Evolutionary conservation across 2,797 vertebrate species (phyloP).

Genomic region (Acrossocheilus fasciatus): DNA sequence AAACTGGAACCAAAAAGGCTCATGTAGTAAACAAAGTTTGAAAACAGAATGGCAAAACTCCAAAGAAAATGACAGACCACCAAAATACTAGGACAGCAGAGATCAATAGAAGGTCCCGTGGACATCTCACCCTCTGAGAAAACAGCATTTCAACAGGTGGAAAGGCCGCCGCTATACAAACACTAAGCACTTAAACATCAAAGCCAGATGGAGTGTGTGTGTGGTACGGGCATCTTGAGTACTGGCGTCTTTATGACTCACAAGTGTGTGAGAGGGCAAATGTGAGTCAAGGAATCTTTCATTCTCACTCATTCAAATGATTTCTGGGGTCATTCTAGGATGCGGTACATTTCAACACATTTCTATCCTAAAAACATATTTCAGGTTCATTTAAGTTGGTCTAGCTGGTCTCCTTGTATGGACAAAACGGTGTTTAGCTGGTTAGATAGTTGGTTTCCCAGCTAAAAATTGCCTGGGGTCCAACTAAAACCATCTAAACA

Average conservation of each 20-base stretch:
- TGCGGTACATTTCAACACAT: not conserved
- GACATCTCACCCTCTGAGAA: constrained; percentile 23
- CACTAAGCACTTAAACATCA: constrained; percentile 38
- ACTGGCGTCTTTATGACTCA: constrained; percentile 29
- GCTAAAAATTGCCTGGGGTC: not conserved
- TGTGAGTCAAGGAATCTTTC: constrained; percentile 1
- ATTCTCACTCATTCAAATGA: not conserved
- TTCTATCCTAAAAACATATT: not conserved
- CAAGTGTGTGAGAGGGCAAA: constrained; percentile 5
- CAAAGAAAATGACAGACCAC: not conserved
- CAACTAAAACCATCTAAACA: not conserved
- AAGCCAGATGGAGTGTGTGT: constrained; percentile 28
- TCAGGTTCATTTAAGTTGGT: not conserved
- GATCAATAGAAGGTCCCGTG: constrained; percentile 27
- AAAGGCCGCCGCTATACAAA: constrained; percentile 5
- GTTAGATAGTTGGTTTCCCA: not conserved
- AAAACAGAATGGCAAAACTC: constrained; percentile 11
- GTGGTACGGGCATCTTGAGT: constrained; percentile 9
- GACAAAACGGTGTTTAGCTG: not conserved
- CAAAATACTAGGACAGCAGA: not conserved
- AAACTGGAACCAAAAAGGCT: not conserved
- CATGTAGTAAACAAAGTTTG: not conserved
- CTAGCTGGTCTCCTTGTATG: not conserved
- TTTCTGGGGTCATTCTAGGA: not conserved
- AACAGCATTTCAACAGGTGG: constrained; percentile 50